Evolutionary conservation across 2,888 invertebrate species (phyloP).

Genomic region (Tholera decimalis): DNA sequence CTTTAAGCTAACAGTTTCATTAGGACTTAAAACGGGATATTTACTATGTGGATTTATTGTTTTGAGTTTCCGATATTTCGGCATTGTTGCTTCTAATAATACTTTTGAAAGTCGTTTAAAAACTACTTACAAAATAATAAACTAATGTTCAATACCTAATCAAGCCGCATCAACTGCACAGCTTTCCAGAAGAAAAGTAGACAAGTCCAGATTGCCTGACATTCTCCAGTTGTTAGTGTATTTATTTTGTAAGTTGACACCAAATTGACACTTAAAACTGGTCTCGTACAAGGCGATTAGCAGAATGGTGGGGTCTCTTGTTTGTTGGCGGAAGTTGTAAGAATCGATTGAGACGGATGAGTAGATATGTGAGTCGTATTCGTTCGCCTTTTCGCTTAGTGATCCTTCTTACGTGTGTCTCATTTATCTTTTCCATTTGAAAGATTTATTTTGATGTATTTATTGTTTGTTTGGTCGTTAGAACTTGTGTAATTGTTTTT

Average conservation of each 20-base stretch:
- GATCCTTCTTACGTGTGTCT: conserved; percentile 40
- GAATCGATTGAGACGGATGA: conserved; percentile 50
- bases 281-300: conserved; percentile 14
- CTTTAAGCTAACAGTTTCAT: no score
- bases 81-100: no score
- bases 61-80: no score
- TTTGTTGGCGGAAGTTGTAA: conserved; percentile 38
- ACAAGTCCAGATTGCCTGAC: not conserved
- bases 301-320: conserved; percentile 16
- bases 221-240: not conserved
- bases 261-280: conserved; percentile 17
- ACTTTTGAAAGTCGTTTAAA: no score
- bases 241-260: conserved; percentile 12
- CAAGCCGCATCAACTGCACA: not conserved
- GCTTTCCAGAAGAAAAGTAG: not conserved
- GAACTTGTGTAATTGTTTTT: not conserved
- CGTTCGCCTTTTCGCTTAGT: conserved; percentile 11
- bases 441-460: conserved; percentile 27
- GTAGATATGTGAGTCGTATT: conserved; percentile 27
- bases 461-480: not conserved
- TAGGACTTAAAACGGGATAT: no score
- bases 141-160: no score
- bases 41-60: no score
- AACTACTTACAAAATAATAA: no score
- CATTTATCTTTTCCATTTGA: conserved; percentile 35